Conservation (phyloP, 2,888 invertebrate species). For the Diogma glabrata region DNA sequence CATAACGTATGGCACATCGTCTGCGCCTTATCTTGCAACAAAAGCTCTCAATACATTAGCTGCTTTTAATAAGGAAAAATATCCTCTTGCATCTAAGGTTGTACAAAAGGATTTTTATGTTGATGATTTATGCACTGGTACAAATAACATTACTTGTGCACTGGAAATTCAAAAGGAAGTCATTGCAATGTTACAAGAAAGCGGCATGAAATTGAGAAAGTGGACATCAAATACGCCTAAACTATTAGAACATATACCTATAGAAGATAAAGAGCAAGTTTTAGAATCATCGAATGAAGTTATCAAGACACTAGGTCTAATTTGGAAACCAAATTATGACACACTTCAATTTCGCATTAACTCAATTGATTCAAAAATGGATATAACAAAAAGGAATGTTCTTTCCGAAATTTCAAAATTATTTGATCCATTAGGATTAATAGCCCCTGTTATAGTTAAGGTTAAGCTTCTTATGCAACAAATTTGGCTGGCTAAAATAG, state of each 20-base stretch:
- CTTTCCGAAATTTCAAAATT: background rate
- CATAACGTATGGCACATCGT: slow-evolving; percentile 18
- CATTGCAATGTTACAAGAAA: too few species aligned
- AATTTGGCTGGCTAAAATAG: background rate
- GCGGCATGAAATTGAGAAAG: background rate
- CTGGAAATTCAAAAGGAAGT: too few species aligned
- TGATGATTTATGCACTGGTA: too few species aligned
- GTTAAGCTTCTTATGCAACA: background rate
- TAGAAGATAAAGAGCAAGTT: background rate
- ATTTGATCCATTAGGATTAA: background rate
- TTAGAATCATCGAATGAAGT: background rate
- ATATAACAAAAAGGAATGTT: background rate
- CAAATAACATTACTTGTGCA: too few species aligned
- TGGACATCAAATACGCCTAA: background rate
- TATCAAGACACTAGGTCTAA: background rate
- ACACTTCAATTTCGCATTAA: background rate
- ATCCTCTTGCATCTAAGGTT: slow-evolving; percentile 15
- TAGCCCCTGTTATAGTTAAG: background rate
- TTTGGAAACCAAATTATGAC: background rate
- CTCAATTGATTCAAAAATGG: background rate
- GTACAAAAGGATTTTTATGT: slow-evolving; percentile 14
- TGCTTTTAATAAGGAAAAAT: slow-evolving; percentile 13
- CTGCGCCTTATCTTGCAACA: slow-evolving; percentile 18
- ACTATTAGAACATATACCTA: background rate
- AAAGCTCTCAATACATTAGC: slow-evolving; percentile 16